Conservation (phyloP, 1,140 invertebrate species). For the honey bee (Apis mellifera) region Amel_HAv3.1 CM009942.2:9934501-9935000, state of each 20-base stretch:
- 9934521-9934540: constrained; percentile 6
- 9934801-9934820: too few relatives aligned
- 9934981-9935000: constrained; percentile 72
- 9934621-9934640: constrained; percentile 40
- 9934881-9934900: constrained; percentile 3
- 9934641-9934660: constrained; percentile 18
- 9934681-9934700: too few relatives aligned
- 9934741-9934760: too few relatives aligned
- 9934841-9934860: background rate
- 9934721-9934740: too few relatives aligned
- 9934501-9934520: constrained; percentile 18
- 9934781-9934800: too few relatives aligned
- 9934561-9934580: constrained; percentile 2
- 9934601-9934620: constrained; percentile 22
- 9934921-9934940: constrained; percentile 56
- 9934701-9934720: too few relatives aligned
- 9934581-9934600: background rate
- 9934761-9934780: background rate
- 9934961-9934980: constrained; percentile 77
- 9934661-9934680: constrained; percentile 2
- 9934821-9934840: too few relatives aligned
- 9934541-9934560: constrained; percentile 32
- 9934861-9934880: background rate
- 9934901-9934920: constrained; percentile 38
- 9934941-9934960: constrained; percentile 76